Conservation (phyloP, 37 sponge, comb jelly and placozoan genomes). For the Beroe forskalii region DNA sequence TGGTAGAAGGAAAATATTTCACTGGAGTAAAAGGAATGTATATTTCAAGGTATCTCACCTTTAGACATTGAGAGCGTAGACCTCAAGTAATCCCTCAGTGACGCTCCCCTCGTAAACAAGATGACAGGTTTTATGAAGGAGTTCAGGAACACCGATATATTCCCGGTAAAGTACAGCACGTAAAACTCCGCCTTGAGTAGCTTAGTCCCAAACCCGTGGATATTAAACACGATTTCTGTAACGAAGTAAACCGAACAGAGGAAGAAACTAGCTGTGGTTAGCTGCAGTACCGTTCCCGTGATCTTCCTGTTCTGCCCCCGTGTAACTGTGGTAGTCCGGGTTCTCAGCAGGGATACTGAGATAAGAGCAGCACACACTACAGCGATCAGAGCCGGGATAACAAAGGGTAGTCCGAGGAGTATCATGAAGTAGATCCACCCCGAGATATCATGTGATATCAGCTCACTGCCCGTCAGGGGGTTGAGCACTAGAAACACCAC, state of each 20-base stretch:
- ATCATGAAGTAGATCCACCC: not conserved
- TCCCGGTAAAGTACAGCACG: not conserved
- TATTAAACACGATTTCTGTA: not conserved
- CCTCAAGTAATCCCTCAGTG: not conserved
- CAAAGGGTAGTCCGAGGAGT: slow-evolving; percentile 1
- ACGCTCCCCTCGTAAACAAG: not conserved
- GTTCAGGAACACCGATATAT: not conserved
- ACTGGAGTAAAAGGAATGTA: not conserved
- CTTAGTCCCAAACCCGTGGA: not conserved
- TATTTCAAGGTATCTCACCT: not conserved
- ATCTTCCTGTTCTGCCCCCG: not conserved
- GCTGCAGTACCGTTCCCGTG: slow-evolving; percentile 23
- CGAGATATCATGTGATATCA: not conserved
- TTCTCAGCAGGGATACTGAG: not conserved
- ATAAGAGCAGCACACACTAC: not conserved
- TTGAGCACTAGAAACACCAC: slow-evolving; percentile 22
- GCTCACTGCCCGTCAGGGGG: not conserved
- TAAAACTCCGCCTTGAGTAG: not conserved
- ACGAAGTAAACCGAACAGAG: not conserved
- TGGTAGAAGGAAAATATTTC: no score
- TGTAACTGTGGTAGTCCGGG: not conserved
- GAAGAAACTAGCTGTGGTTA: not conserved
- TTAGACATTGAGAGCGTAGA: not conserved
- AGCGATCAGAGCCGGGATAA: not conserved
- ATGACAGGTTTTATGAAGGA: not conserved